Conservation (phyloP, 2,888 invertebrate genomes). For the Lepidocyrtoides sp. region DNA sequence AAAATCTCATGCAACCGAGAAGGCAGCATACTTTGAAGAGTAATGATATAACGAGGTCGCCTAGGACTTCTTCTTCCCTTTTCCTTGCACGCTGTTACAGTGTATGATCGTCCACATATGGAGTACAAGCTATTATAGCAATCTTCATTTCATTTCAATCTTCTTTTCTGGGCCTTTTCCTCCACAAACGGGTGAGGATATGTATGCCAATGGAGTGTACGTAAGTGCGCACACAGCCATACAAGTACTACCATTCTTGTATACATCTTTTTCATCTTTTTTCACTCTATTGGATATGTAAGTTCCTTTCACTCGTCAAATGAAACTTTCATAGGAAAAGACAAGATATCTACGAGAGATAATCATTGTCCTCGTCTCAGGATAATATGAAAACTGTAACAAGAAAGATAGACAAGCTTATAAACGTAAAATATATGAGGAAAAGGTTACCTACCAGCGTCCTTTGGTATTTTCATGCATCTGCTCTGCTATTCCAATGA, state of each 20-base stretch:
- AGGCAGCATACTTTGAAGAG: conserved; percentile 12
- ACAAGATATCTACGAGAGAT: background rate
- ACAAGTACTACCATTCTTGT: background rate
- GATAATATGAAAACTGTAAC: background rate
- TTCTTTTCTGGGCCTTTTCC: conserved; percentile 58
- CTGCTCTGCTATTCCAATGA: conserved; percentile 20
- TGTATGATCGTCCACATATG: conserved; percentile 9
- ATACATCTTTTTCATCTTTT: conserved; percentile 6
- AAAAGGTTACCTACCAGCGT: background rate
- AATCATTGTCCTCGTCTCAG: background rate
- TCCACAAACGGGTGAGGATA: conserved; percentile 16
- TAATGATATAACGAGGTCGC: background rate
- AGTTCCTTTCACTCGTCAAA: conserved; percentile 1
- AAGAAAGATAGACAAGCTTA: background rate
- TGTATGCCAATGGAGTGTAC: conserved; percentile 5
- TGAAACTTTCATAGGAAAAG: background rate
- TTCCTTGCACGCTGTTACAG: background rate
- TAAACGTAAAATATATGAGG: background rate
- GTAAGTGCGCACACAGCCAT: background rate
- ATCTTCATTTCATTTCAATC: conserved; percentile 60
- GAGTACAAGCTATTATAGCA: conserved; percentile 28
- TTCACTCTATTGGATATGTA: background rate
- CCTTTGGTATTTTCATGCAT: conserved; percentile 25
- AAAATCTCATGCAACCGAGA: background rate
- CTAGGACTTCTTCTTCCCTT: background rate